phyloP scores from a whole-genome alignment of 2,113 vertebrate species.

The Gadus chalcogrammus region DNA sequence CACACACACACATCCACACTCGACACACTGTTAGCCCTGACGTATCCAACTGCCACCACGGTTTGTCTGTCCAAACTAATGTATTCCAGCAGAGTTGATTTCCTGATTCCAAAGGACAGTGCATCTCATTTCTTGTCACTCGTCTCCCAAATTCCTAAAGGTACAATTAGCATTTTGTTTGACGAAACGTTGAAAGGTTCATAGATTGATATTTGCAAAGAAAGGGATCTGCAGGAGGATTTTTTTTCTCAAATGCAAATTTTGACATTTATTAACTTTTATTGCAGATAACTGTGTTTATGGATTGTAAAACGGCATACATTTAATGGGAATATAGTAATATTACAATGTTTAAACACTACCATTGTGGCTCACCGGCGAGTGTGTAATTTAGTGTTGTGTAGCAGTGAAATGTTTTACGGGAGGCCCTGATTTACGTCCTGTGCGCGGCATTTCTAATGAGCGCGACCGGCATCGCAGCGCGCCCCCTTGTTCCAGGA shows the following conservation, averaged over 20 bases:
- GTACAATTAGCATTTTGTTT: constrained; percentile 99
- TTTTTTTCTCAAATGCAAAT: constrained; percentile 98
- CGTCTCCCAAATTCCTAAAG: constrained; percentile 99
- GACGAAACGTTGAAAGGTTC: constrained; percentile 99
- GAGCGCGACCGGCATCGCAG: constrained; percentile 92
- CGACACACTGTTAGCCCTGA: not conserved
- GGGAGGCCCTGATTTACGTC: constrained; percentile 98
- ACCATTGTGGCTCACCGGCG: constrained; percentile 94
- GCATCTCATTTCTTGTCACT: constrained; percentile 99
- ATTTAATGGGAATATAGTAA: constrained; percentile 98
- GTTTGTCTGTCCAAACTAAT: constrained; percentile 60
- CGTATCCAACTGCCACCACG: no score
- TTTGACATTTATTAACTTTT: constrained; percentile 99
- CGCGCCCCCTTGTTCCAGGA: constrained; percentile 92
- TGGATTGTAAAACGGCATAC: constrained; percentile 99
- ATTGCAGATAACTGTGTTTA: constrained; percentile 97
- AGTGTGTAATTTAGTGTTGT: constrained; percentile 98
- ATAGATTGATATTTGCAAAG: constrained; percentile 99
- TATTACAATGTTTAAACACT: constrained; percentile 99
- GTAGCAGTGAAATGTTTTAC: constrained; percentile 98
- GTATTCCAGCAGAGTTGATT: constrained; percentile 90
- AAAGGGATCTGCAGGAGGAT: constrained; percentile 86
- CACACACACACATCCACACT: constrained; percentile 1
- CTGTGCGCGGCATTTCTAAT: constrained; percentile 96
- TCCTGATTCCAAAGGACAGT: constrained; percentile 96